Evolutionary conservation across 2,797 vertebrate genomes (phyloP).

Genomic region (Enteromius anoplus): DNA sequence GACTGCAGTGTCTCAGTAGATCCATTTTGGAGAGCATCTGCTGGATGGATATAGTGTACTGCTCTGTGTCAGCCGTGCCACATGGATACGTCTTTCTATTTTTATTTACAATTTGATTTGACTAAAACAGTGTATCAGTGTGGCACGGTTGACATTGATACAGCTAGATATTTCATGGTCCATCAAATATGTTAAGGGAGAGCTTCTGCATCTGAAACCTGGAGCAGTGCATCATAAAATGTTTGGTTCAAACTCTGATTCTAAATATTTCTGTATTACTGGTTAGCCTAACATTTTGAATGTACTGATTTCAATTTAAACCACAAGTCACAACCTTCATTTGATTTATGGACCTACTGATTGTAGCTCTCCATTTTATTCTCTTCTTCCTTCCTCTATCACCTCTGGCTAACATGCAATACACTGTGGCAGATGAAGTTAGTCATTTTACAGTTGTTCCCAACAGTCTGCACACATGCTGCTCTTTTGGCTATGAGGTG

Average conservation of each 20-base stretch:
- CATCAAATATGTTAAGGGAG: background rate
- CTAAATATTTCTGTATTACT: background rate
- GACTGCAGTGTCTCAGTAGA: no score
- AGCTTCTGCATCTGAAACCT: background rate
- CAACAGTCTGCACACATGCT: constrained; percentile 33
- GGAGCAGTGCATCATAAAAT: background rate
- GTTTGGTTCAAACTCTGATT: background rate
- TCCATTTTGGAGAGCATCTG: no score
- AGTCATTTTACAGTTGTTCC: constrained; percentile 46
- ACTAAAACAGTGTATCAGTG: no score
- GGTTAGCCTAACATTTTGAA: background rate
- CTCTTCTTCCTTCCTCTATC: background rate
- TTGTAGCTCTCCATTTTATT: constrained; percentile 17
- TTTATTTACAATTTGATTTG: no score
- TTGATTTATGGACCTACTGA: constrained; percentile 9
- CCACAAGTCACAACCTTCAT: constrained; percentile 3
- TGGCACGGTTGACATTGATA: background rate
- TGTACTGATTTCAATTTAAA: constrained; percentile 6
- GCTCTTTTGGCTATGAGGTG: constrained; percentile 24
- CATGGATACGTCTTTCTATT: no score
- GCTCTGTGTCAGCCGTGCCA: no score
- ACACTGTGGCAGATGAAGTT: constrained; percentile 42
- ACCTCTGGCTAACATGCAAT: constrained; percentile 32
- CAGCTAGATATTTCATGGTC: background rate
- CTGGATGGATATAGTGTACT: no score